phyloP scores from a whole-genome alignment of 2,797 vertebrate species.

The Epinephelus malabaricus region DNA sequence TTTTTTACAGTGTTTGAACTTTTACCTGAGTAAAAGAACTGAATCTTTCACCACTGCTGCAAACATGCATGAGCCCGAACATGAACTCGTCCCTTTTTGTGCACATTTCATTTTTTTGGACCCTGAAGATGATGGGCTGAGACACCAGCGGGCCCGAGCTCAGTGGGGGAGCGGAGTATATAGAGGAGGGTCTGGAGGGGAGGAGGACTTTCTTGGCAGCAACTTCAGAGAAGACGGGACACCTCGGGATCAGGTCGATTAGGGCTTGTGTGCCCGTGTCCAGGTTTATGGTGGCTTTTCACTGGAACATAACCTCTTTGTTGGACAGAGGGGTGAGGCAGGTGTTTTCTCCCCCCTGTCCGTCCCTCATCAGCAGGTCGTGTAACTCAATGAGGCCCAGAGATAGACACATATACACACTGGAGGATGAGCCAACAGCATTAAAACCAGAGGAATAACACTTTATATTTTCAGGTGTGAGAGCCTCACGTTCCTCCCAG shows the following conservation, averaged over 20 bases:
- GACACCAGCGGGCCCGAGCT: conserved; percentile 47
- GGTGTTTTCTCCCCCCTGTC: conserved; percentile 69
- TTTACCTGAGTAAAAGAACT: background rate
- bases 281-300: conserved; percentile 73
- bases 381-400: conserved; percentile 75
- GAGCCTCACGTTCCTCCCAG: conserved; percentile 51
- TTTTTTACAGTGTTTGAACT: background rate
- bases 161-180: conserved; percentile 46
- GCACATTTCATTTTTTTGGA: conserved; percentile 28
- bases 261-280: conserved; percentile 63
- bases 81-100: conserved; percentile 65
- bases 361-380: conserved; percentile 41
- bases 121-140: conserved; percentile 73
- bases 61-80: conserved; percentile 66
- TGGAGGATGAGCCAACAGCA: conserved; percentile 45
- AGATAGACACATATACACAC: conserved; percentile 45
- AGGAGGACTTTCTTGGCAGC: conserved; percentile 47
- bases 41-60: conserved; percentile 66
- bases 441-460: conserved; percentile 67
- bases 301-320: conserved; percentile 74
- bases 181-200: conserved; percentile 7
- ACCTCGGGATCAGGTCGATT: conserved; percentile 72
- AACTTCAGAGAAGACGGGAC: conserved; percentile 70
- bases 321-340: conserved; percentile 64
- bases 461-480: conserved; percentile 76